Conservation (phyloP, 2,797 vertebrate genomes). For the Lacerta bilineata region DNA sequence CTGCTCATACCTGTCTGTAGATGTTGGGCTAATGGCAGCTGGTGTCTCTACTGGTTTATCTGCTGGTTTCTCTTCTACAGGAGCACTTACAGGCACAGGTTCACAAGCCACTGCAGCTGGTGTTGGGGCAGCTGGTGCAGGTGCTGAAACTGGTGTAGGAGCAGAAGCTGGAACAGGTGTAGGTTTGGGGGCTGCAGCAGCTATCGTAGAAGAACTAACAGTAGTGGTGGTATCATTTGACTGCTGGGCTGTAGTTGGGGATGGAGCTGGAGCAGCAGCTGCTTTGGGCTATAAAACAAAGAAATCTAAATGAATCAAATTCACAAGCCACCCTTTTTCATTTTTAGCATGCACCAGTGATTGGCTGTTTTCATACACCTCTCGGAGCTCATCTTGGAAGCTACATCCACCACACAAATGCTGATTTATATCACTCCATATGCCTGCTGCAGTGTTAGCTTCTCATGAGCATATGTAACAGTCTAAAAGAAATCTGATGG, state of each 20-base stretch:
- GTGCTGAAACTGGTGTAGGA: slow-evolving; percentile 61
- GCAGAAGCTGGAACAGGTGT: slow-evolving; percentile 67
- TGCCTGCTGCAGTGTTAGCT: background rate
- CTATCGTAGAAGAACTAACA: slow-evolving; percentile 58
- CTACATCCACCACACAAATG: background rate
- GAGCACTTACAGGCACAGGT: slow-evolving; percentile 71
- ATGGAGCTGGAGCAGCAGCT: slow-evolving; percentile 77
- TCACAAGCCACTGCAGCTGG: slow-evolving; percentile 75
- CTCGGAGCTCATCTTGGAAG: background rate
- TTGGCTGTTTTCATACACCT: background rate
- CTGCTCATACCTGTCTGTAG: slow-evolving; percentile 76
- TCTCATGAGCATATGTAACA: background rate
- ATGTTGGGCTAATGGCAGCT: slow-evolving; percentile 75
- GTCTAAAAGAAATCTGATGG: background rate
- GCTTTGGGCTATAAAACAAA: slow-evolving; percentile 86
- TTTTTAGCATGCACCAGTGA: background rate
- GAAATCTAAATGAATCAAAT: slow-evolving; percentile 49
- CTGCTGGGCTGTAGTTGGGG: slow-evolving; percentile 72
- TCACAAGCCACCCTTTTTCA: background rate
- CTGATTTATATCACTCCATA: background rate
- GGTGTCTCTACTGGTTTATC: slow-evolving; percentile 81
- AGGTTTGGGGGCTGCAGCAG: slow-evolving; percentile 68
- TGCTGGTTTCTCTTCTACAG: slow-evolving; percentile 81
- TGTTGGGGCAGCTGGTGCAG: slow-evolving; percentile 70
- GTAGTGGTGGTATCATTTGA: slow-evolving; percentile 72